Evolutionary conservation across 1,140 invertebrate genomes (phyloP), one percentile per base, ranked within the genome.

Genomic region (Trichonephila clavata): DNA sequence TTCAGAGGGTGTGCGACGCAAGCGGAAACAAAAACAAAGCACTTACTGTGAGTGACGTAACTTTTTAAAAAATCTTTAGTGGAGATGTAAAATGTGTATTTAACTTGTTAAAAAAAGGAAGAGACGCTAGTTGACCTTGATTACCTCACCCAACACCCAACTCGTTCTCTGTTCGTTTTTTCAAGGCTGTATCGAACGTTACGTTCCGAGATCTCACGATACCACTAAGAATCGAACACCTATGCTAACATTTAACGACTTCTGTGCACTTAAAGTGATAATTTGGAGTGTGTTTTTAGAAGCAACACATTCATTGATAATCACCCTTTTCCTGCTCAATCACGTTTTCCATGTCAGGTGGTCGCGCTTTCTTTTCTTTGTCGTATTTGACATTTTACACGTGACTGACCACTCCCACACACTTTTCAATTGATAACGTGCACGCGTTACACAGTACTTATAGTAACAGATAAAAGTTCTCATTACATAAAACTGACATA

Each of bases 191-290:
- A 1, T 16, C 18, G 50, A 50, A 13, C 1, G 32, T 77, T 77
- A 77, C 27, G 71, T 39, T 77, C 32, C 18, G 14, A 77, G 4
- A 14, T 18, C 14, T 14, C 27, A 77, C 27, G 27, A 77, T 7
- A 77, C 24, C 14, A 77, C 50, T 14, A 10, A 13, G 24, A 77
- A 14, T 18, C 18, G 14, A 39, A 77, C 71, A 32, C 71, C 71
- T 77, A 77, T 77, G 71, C 27, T 16, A 77, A 32, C 65, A 68
- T 68, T 50, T 68, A 39, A 77, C 39, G 71, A 39, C 27, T 77
- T 27, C 65, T 77, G 16, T 32, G 27, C 71, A 77, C 71, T 39
- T 27, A 39, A 32, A 77, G 24, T 18, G 24, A 77, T 32, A 77
- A 77, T 77, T 77, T 77, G 27, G 32, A 18, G 16, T 77, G 24